A percentile compares a stretch with the other conserved stretches of the same genome.
These are phyloP conservation scores for Epinotia bilunana DNA, from an alignment of 2,888 invertebrate species.

Conservation along the genomic window DNA sequence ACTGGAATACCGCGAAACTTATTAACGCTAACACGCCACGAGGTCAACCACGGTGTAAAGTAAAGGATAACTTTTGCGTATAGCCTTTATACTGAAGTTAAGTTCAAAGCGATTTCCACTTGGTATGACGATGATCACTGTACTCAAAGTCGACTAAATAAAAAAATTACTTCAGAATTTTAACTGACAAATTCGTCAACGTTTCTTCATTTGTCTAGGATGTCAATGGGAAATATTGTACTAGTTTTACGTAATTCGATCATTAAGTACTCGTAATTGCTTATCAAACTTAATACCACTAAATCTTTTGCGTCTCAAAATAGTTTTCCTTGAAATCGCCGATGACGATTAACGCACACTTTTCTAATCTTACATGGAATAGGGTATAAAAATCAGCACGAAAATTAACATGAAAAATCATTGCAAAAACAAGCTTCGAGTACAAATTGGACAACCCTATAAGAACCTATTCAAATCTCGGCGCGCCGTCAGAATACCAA, in stretches of 20 bases:
- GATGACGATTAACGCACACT: too few relatives aligned
- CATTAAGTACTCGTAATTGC: too few relatives aligned
- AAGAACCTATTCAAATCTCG: conserved; percentile 42
- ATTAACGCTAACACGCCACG: conserved; percentile 20
- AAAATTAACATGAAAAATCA: conserved; percentile 21
- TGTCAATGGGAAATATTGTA: too few relatives aligned
- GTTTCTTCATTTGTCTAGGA: too few relatives aligned
- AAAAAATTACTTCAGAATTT: background rate
- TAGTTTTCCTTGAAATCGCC: too few relatives aligned
- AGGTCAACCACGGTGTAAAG: conserved; percentile 15
- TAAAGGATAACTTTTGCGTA: conserved; percentile 11
- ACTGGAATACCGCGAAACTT: conserved; percentile 4
- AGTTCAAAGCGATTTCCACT: conserved; percentile 2
- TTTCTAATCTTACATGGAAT: too few relatives aligned
- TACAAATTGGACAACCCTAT: conserved; percentile 39
- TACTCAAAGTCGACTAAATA: background rate
- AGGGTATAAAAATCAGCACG: background rate
- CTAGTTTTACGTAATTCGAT: too few relatives aligned
- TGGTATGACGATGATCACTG: background rate
- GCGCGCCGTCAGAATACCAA: conserved; percentile 36
- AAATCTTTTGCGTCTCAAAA: too few relatives aligned
- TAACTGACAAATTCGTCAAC: too few relatives aligned
- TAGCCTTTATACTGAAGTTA: conserved; percentile 1
- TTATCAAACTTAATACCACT: too few relatives aligned
- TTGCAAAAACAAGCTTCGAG: conserved; percentile 19